Percentiles rank a stretch among this genome's conserved stretches.
Conservation (phyloP, 2,113 vertebrate genomes). For the Chlamydotis undulata region DNA sequence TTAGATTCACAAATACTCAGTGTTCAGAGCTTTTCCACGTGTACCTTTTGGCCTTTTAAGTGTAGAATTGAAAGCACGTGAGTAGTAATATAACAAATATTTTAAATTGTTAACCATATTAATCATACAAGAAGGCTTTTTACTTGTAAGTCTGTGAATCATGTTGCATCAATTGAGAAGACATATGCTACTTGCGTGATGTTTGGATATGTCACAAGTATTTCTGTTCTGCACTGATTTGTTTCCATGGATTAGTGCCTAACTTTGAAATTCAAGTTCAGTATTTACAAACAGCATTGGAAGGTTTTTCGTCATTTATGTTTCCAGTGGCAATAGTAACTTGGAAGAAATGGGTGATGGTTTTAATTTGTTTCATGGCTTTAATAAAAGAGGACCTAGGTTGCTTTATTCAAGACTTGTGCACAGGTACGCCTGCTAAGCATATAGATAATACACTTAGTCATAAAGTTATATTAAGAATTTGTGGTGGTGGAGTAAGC, state of each 20-base stretch:
- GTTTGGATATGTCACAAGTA: conserved; percentile 22
- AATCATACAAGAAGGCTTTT: background rate
- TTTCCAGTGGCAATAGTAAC: conserved; percentile 60
- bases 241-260: conserved; percentile 48
- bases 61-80: background rate
- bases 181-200: conserved; percentile 1
- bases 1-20: background rate
- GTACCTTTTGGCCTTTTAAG: background rate
- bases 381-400: conserved; percentile 20
- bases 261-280: conserved; percentile 13
- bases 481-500: conserved; percentile 5
- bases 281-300: conserved; percentile 28
- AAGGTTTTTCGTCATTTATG: conserved; percentile 27
- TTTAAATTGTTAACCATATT: background rate
- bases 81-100: background rate
- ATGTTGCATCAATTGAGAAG: background rate
- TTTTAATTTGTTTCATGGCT: conserved; percentile 60
- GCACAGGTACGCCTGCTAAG: background rate
- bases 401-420: conserved; percentile 23
- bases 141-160: background rate
- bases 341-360: conserved; percentile 43
- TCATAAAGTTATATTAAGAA: conserved; percentile 35
- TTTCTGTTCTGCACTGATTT: conserved; percentile 7
- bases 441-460: background rate
- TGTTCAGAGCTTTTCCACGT: background rate